phyloP scores from a whole-genome alignment of 2,113 vertebrate species.

The Eulemur rufifrons region DNA sequence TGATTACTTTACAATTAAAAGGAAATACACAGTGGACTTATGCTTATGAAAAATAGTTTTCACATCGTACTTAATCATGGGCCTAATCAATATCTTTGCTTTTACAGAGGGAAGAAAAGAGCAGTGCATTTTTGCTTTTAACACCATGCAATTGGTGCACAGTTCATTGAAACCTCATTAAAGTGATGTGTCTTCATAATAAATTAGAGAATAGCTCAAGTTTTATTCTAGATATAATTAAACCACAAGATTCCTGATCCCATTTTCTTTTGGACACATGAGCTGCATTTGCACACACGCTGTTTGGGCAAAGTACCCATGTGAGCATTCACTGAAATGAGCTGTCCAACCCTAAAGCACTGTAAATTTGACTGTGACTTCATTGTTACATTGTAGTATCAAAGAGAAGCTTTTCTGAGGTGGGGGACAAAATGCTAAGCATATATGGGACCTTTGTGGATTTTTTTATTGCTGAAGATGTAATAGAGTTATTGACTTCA shows the following conservation, averaged over 20 bases:
- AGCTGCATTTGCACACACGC: not conserved
- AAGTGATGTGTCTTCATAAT: constrained; percentile 43
- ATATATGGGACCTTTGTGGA: not conserved
- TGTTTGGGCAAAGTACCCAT: not conserved
- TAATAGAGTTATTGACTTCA: not conserved
- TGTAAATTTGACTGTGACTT: not conserved
- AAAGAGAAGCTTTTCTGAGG: not conserved
- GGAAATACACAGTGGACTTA: not conserved
- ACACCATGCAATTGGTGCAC: not conserved
- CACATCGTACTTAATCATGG: constrained; percentile 7
- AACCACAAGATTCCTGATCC: not conserved
- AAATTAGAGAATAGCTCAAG: constrained; percentile 52
- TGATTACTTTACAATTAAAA: not conserved
- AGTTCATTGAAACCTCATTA: constrained; percentile 56
- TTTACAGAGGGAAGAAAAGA: constrained; percentile 29
- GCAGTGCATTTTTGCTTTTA: constrained; percentile 45
- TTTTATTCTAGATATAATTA: constrained; percentile 36
- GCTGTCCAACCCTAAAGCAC: not conserved
- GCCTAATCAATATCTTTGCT: constrained; percentile 27
- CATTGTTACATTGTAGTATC: not conserved
- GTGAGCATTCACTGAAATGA: not conserved
- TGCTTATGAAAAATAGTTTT: not conserved
- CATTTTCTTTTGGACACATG: not conserved
- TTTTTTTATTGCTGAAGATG: not conserved
- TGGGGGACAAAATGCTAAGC: not conserved